Evolutionary conservation across 30 jellyfish, hydroid and myxozoan species (phyloP), one percentile per base, ranked within the genome.

Genomic region (Cassiopea xamachana): DNA sequence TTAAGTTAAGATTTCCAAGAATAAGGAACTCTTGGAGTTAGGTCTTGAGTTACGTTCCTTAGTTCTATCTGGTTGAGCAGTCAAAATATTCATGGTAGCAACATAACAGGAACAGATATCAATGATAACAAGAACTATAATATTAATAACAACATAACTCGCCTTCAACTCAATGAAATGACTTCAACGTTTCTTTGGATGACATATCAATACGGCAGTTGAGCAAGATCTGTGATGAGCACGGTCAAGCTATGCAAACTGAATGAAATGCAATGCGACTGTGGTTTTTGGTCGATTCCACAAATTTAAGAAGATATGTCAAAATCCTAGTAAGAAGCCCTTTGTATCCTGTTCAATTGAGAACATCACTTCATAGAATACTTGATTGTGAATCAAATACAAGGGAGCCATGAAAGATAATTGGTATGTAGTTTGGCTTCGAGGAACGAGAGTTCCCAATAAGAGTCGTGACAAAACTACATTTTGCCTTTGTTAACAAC

Each of bases 241-340:
- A 64, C 74, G 6, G 43, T 64, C 74, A 13, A 64, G 74, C 74
- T 64, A 64, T 64, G 74, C 74, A 78, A 48, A 78, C 87, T 78
- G 71, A 2, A 45, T 48, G 75, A 55, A 78, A 48, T 17, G 87
- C 49, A 78, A 78, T 78, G 16, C 75, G 87, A 78, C 51, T 78
- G 87, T 51, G 87, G 87, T 78, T 78, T 75, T 60, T 18, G 72
- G 48, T 19, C 58, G 71, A 49, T 78, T 50, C 51, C 87, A 50
- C 87, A 48, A 48, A 78, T 78, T 78, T 78, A 75, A 50, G 74
- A 59, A 48, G 70, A 46, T 48, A 50, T 48, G 87, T 60, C 75
- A 78, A 17, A 49, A 78, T 14, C 75, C 75, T 78, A 48, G 50
- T 44, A 78, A 48, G 18, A 13, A 71, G 2, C 12, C 80, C 55